Conservation (phyloP, 2,888 invertebrate genomes). For the Acanthosepion pharaonis region DNA sequence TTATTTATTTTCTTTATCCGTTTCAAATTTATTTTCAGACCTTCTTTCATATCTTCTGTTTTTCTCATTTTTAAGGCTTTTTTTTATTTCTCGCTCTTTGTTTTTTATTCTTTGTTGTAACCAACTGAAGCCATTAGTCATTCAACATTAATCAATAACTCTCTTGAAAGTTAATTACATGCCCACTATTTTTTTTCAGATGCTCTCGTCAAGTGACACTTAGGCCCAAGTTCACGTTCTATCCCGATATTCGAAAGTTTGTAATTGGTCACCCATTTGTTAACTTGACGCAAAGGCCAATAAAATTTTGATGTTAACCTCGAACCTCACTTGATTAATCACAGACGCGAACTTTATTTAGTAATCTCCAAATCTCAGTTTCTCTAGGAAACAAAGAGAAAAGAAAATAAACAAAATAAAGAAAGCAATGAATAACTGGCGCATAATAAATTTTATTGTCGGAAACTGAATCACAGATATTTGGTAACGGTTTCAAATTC, state of each 20-base stretch:
- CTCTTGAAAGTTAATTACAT: neutral
- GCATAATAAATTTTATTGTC: neutral
- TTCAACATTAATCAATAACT: neutral
- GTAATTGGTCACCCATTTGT: neutral
- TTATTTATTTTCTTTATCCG: neutral
- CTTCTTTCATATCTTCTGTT: too few relatives aligned
- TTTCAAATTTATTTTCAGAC: neutral
- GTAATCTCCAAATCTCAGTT: neutral
- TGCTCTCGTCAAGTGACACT: neutral
- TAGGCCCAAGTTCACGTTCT: neutral
- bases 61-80: neutral
- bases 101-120: neutral
- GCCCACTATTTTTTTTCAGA: neutral
- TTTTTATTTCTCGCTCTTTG: neutral
- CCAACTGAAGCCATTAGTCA: neutral
- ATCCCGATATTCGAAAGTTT: neutral
- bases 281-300: neutral
- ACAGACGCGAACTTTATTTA: neutral
- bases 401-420: neutral
- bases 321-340: neutral
- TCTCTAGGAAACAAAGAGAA: too few relatives aligned
- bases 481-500: neutral
- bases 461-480: neutral
- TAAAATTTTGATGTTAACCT: neutral
- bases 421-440: neutral